Evolutionary conservation across 2,888 invertebrate species (phyloP).

Genomic region (Sesia bembeciformis): DNA sequence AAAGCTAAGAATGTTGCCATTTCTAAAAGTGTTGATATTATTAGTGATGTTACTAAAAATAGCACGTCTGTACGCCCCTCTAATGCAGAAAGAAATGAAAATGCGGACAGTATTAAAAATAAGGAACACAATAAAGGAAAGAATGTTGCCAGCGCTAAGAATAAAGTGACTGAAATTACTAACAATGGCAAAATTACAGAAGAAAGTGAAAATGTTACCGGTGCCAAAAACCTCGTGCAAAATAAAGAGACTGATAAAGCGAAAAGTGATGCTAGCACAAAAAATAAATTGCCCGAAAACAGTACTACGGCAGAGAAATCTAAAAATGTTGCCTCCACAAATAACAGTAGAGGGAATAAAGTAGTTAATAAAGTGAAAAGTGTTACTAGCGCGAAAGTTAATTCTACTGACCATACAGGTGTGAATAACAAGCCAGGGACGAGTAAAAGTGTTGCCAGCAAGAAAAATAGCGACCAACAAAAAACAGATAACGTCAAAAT

Average conservation of each 20-base stretch:
- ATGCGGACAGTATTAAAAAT: slow-evolving; percentile 8
- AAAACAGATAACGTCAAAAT: not conserved
- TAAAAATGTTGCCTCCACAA: slow-evolving; percentile 1
- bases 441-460: not conserved
- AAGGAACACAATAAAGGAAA: slow-evolving; percentile 5
- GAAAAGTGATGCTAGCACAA: slow-evolving; percentile 1
- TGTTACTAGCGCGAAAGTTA: not conserved
- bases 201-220: slow-evolving; percentile 1
- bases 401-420: not conserved
- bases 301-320: slow-evolving; percentile 4
- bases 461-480: not conserved
- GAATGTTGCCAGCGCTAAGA: slow-evolving; percentile 1
- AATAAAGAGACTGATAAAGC: too few species aligned
- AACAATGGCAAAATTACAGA: slow-evolving; percentile 2
- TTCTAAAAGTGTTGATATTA: slow-evolving; percentile 3
- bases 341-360: not conserved
- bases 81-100: slow-evolving; percentile 8
- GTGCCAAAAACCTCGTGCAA: too few species aligned
- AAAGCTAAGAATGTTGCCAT: not conserved
- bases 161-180: slow-evolving; percentile 3
- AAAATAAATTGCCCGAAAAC: slow-evolving; percentile 3
- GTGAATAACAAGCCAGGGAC: not conserved
- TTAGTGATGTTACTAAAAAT: not conserved
- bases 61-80: too few species aligned
- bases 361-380: not conserved